phyloP scores from a whole-genome alignment of 2,113 vertebrate species.

The Salvelinus fontinalis region DNA sequence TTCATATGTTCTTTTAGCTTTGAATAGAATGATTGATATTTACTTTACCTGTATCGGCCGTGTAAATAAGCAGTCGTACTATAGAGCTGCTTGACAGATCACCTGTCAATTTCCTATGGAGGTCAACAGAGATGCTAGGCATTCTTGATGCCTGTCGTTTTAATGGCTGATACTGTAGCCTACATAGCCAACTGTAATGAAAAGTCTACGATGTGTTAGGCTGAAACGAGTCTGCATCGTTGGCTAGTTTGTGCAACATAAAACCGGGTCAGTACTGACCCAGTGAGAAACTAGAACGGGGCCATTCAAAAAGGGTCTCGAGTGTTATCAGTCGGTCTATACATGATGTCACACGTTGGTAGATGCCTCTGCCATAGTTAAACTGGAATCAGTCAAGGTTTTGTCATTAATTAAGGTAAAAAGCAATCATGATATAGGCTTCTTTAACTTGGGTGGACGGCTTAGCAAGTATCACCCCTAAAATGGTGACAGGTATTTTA shows the following conservation, averaged over 20 bases:
- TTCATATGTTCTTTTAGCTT: neutral
- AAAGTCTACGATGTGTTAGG: no score
- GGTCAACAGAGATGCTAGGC: conserved; percentile 51
- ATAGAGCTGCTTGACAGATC: conserved; percentile 35
- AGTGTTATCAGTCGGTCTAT: no score
- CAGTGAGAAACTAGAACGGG: no score
- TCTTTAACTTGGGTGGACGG: no score
- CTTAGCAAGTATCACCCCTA: no score
- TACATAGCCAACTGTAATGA: no score
- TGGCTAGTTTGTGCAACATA: no score
- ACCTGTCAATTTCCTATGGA: conserved; percentile 36
- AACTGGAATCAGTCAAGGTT: neutral
- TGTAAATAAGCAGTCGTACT: neutral
- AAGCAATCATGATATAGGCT: neutral
- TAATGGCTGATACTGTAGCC: no score
- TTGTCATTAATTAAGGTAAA: no score
- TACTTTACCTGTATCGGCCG: neutral
- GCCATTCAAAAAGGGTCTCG: neutral
- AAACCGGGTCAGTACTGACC: neutral
- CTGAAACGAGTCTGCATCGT: no score
- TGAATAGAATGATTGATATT: neutral
- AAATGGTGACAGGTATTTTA: no score
- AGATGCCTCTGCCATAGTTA: neutral
- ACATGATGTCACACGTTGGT: no score
- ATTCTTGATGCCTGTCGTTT: conserved; percentile 23